A percentile compares a stretch with the other conserved stretches of the same genome.
Evolutionary conservation across 2,888 invertebrate genomes (phyloP).

Genomic region (Andrena hattorfiana): DNA sequence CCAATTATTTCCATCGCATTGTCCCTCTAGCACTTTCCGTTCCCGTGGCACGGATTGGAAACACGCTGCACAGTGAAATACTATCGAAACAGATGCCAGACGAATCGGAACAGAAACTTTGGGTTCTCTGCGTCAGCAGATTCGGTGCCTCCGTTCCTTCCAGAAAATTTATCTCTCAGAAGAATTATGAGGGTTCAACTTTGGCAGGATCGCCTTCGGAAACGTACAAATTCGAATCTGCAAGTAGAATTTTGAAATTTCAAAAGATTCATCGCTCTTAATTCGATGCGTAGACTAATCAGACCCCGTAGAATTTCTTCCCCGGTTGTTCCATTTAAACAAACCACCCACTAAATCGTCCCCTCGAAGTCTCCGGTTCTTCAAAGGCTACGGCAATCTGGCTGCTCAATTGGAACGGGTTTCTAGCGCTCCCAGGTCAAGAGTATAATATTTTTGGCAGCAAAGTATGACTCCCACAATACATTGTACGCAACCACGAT

Average conservation of each 20-base stretch:
- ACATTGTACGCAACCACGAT: constrained; percentile 18
- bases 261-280: background rate
- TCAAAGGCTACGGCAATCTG: background rate
- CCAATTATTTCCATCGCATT: background rate
- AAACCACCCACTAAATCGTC: background rate
- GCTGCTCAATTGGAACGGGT: background rate
- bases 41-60: background rate
- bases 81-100: background rate
- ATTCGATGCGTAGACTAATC: background rate
- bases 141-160: background rate
- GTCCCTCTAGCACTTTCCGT: background rate
- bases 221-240: too few species aligned
- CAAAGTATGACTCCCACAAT: background rate
- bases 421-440: constrained; percentile 34
- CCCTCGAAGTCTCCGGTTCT: background rate
- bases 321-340: background rate
- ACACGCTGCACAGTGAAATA: background rate
- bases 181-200: too few species aligned
- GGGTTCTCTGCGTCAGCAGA: background rate
- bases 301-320: background rate
- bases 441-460: constrained; percentile 37
- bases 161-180: too few species aligned
- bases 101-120: background rate
- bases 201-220: too few species aligned
- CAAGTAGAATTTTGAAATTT: background rate